Base-by-base conservation (phyloP, 2,113 vertebrate species). In the Uropsilus gracilis region DNA sequence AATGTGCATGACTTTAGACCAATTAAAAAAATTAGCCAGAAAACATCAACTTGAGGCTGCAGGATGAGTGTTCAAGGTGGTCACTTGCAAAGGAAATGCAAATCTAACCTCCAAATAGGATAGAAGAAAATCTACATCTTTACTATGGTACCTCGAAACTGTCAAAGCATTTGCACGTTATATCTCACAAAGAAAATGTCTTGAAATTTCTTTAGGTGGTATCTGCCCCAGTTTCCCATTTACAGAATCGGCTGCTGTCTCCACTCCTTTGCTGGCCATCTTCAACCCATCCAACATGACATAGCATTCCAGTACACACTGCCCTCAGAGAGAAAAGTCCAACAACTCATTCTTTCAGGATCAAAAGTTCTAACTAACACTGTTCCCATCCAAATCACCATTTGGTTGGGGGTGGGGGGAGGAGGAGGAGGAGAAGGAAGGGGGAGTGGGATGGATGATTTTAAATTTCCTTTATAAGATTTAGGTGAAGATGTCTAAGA, bases 401-500 rank as follows among this genome's bases (percentile, higher is more conserved):
- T 71, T 69, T 37, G 22, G 22, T 39, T 71, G 8, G 1, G 4
- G 9, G 6, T 0, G 1, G 6, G 11, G 18, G 11, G 4, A 14
- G 39, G 1, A n/a, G n/a, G n/a, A n/a, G n/a, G n/a, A n/a, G n/a
- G n/a, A n/a, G n/a, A n/a, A n/a, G n/a, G n/a, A n/a, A n/a, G n/a
- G n/a, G n/a, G n/a, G n/a, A n/a, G n/a, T n/a, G n/a, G 50, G 2
- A 34, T 5, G 12, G 48, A 34, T 55, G 3, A 26, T 48, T 78
- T 64, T 80, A 86, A 39, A 89, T 57, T 82, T 82, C 28, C 37
- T 16, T 53, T 20, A 13, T 44, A 83, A 93, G 71, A 64, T 71
- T 39, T 76, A 61, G 28, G 1, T 34, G 37, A 76, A 86, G 61
- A n/a, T 39, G 5, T 8, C n/a, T 76, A 30, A 37, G 42, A 82